phyloP scores from a whole-genome alignment of 2,113 vertebrate species.

The Astur gentilis region DNA sequence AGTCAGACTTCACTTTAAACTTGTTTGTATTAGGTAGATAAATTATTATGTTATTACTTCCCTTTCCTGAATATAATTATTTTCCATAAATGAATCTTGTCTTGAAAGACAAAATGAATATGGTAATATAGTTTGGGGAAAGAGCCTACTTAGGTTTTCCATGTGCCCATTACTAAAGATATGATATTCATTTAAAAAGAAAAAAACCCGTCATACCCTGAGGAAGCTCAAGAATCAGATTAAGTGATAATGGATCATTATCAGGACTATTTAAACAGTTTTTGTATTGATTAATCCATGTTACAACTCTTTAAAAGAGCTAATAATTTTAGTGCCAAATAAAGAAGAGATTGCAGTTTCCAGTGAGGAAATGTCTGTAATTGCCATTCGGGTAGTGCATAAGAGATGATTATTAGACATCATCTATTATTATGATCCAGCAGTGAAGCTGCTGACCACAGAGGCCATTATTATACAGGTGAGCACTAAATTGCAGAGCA shows the following conservation, averaged over 20 bases:
- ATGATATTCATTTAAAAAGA: conserved; percentile 31
- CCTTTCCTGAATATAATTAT: conserved; percentile 37
- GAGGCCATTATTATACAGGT: background rate
- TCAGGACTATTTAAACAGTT: conserved; percentile 53
- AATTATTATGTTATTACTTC: conserved; percentile 8
- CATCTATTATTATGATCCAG: background rate
- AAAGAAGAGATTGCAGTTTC: conserved; percentile 43
- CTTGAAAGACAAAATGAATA: conserved; percentile 20
- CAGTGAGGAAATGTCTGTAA: conserved; percentile 55
- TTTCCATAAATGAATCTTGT: conserved; percentile 31
- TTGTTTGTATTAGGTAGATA: conserved; percentile 19
- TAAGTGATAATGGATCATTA: conserved; percentile 64
- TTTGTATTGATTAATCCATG: conserved; percentile 66
- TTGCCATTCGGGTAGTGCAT: background rate
- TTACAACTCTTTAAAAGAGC: conserved; percentile 36
- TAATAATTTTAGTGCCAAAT: conserved; percentile 65
- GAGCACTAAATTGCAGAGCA: background rate
- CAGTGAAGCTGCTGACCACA: background rate
- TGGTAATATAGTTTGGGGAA: background rate
- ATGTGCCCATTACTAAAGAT: conserved; percentile 39
- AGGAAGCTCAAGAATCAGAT: conserved; percentile 52
- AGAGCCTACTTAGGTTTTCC: conserved; percentile 33
- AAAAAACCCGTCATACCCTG: background rate
- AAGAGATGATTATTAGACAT: background rate
- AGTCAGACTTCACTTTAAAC: background rate